Base-by-base conservation (phyloP, 92 coral and sea anemone genomes). In the Anthopleura xanthogrammica region DNA sequence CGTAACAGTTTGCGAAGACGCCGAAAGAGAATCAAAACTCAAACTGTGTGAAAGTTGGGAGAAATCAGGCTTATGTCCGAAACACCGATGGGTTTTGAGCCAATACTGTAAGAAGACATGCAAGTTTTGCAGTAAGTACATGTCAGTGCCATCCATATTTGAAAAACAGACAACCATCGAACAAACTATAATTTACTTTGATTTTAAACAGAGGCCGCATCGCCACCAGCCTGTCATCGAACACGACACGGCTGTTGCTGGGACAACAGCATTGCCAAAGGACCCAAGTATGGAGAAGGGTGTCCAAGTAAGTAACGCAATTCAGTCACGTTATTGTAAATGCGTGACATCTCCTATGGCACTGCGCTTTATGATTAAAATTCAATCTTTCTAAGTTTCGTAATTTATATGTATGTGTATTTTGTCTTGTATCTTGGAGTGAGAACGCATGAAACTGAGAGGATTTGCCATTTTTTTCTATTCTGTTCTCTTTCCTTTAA, bases 221-320 rank as follows among this genome's bases (percentile, higher is more conserved):
- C 92, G 60, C 93, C 93, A 3, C 93, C 93, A 19, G 88, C 76
- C 56, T 90, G 93, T 70, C 88, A 86, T 40, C 77, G 52, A 20
- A 77, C 83, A 41, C 78, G 74, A 77, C 41, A 84, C 39, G 93
- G 93, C 9, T 90, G 93, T 78, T 90, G 93, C 23, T 90, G 93
- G 93, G 90, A 79, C 75, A 88, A 90, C 87, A 50, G 78, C 8
- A 83, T 77, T 22, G 93, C 93, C 24, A 78, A 72, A 7, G 93
- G 93, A 6, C 64, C 78, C 23, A 82, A 88, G 13, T 58, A 58
- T 58, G 91, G 89, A 73, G 77, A 62, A 55, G 93, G 93, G 62
- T 90, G 93, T 9, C 89, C 89, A 29, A 29, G 36, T 29, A 16
- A 58, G 65, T 58, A 58, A 58, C 16, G 19, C 64, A 17, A 12